phyloP scores from a whole-genome alignment of 2,113 vertebrate species.

The Dromiciops gliroides region DNA sequence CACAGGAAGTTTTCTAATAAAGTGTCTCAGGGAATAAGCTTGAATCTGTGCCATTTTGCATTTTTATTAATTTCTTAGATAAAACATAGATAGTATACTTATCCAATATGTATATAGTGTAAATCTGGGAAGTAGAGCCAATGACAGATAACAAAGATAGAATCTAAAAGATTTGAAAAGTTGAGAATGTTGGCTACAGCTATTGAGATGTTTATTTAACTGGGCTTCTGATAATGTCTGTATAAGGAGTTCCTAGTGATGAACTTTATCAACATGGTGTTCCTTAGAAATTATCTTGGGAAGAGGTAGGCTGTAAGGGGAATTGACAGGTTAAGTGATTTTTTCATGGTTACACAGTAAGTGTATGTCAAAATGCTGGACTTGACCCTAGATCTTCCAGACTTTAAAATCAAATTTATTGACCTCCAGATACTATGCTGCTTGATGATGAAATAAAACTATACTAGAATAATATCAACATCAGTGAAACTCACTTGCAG shows the following conservation, averaged over 20 bases:
- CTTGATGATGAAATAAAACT: not conserved
- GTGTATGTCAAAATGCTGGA: not conserved
- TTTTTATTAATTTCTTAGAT: not conserved
- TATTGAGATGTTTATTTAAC: too few species aligned
- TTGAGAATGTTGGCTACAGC: not conserved
- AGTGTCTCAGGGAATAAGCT: not conserved
- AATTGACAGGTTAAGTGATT: not conserved
- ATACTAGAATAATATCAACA: not conserved
- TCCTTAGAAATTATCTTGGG: not conserved
- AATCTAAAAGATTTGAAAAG: not conserved
- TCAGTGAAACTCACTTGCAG: not conserved
- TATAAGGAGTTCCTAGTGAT: not conserved
- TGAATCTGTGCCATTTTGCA: not conserved
- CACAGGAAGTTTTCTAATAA: not conserved
- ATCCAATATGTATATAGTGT: not conserved
- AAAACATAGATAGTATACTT: not conserved
- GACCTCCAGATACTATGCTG: not conserved
- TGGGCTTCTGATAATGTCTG: too few species aligned
- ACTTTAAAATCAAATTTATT: not conserved
- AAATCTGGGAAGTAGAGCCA: not conserved
- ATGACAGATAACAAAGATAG: not conserved
- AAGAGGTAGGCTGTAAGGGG: not conserved
- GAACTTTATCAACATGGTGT: not conserved
- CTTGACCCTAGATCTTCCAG: not conserved
- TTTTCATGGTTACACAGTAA: too few species aligned